Conservation (phyloP, 2,113 vertebrate species). For the Leucopsar rothschildi region DNA sequence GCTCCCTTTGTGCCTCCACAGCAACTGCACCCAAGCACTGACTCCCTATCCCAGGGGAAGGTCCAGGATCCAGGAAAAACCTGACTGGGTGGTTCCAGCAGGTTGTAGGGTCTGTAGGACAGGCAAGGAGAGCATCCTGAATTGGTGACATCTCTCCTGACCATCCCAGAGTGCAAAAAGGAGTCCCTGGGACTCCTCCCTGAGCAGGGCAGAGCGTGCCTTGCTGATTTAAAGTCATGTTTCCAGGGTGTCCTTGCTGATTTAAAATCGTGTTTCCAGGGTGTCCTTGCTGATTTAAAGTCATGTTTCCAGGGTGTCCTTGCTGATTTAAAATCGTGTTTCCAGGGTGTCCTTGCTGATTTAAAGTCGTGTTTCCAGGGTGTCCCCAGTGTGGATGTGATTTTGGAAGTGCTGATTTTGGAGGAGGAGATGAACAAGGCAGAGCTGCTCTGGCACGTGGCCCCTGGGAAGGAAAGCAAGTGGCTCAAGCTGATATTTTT, state of each 20-base stretch:
- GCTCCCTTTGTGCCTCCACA: background rate
- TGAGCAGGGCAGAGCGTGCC: background rate
- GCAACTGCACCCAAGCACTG: background rate
- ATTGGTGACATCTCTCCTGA: background rate
- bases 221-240: too few relatives aligned
- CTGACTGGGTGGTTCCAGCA: background rate
- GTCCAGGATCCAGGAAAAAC: background rate
- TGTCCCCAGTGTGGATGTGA: background rate
- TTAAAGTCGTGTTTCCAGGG: background rate
- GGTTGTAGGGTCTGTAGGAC: background rate
- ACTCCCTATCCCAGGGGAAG: background rate
- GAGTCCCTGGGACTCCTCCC: background rate
- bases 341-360: background rate
- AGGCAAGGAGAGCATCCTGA: background rate
- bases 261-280: background rate
- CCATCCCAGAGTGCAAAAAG: background rate
- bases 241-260: background rate
- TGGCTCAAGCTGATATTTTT: background rate
- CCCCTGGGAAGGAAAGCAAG: background rate
- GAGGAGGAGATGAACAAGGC: background rate
- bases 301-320: background rate
- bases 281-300: background rate
- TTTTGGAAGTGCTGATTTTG: background rate
- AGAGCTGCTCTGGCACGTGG: background rate
- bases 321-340: too few relatives aligned